Percentiles rank a stretch among this genome's conserved stretches.
Evolutionary conservation across 2,113 vertebrate species (phyloP).

Genomic region (Hymenochirus boettgeri): DNA sequence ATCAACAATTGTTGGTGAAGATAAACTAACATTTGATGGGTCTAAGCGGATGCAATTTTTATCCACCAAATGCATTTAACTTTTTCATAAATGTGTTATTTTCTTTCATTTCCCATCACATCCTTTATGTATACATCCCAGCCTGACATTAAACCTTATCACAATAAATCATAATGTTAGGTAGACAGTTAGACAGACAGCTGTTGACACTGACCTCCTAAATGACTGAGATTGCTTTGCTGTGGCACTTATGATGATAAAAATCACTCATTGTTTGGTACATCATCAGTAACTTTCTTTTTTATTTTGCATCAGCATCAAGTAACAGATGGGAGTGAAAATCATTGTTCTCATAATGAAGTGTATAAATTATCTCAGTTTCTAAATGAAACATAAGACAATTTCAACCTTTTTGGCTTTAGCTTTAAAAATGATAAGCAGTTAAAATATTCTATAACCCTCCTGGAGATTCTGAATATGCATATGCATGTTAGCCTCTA

Average conservation of each 20-base stretch:
- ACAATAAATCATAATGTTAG: slow-evolving; percentile 16
- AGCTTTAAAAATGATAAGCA: slow-evolving; percentile 33
- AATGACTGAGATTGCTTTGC: slow-evolving; percentile 20
- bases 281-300: slow-evolving; percentile 35
- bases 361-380: slow-evolving; percentile 23
- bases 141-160: too few species aligned
- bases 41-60: too few species aligned
- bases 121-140: too few species aligned
- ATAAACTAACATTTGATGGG: too few species aligned
- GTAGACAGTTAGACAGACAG: slow-evolving; percentile 25
- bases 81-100: too few species aligned
- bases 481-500: slow-evolving; percentile 25
- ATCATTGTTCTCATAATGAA: slow-evolving; percentile 26
- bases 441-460: slow-evolving; percentile 1
- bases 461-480: slow-evolving; percentile 22
- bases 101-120: too few species aligned
- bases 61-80: too few species aligned
- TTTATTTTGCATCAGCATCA: slow-evolving; percentile 28
- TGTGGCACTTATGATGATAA: slow-evolving; percentile 38
- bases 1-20: too few species aligned
- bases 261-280: slow-evolving; percentile 33
- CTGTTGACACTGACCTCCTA: slow-evolving; percentile 33
- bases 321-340: slow-evolving; percentile 38
- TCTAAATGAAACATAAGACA: slow-evolving; percentile 31
- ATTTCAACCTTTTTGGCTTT: slow-evolving; percentile 26